Percentiles rank a stretch among this genome's conserved stretches.
phyloP scores from a whole-genome alignment of 2,113 vertebrate species.

The Calyptommatus sinebrachiatus region DNA sequence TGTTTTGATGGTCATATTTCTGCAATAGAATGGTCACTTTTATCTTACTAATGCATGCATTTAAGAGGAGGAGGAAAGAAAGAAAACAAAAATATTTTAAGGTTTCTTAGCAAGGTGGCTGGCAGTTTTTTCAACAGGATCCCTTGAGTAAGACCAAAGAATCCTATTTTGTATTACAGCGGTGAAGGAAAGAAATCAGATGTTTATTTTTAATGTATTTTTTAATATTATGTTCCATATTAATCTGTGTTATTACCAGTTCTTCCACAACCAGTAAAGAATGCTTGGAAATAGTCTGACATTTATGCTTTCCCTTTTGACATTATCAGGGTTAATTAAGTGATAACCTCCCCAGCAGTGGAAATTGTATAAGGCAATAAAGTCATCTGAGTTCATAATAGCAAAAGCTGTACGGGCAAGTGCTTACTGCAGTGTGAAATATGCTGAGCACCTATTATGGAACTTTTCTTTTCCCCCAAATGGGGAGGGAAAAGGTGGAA shows the following conservation, averaged over 20 bases:
- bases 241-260: slow-evolving; percentile 30
- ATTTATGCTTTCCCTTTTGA: slow-evolving; percentile 65
- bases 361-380: slow-evolving; percentile 45
- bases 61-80: neutral
- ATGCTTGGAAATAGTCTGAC: slow-evolving; percentile 49
- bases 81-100: neutral
- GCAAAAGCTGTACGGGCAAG: slow-evolving; percentile 11
- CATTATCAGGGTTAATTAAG: slow-evolving; percentile 67
- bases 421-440: slow-evolving; percentile 45
- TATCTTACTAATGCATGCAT: neutral
- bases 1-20: neutral
- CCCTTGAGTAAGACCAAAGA: neutral
- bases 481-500: slow-evolving; percentile 32
- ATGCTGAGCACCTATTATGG: slow-evolving; percentile 25
- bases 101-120: neutral
- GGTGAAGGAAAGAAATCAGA: neutral
- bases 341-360: slow-evolving; percentile 48
- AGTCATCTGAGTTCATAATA: slow-evolving; percentile 37
- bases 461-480: slow-evolving; percentile 16
- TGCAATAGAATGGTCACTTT: neutral
- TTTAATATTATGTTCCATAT: slow-evolving; percentile 27
- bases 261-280: neutral
- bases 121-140: neutral
- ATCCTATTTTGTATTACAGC: neutral
- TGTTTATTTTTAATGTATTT: neutral